Percentiles rank a stretch among this genome's conserved stretches.
Evolutionary conservation across 2,888 invertebrate genomes (phyloP).

Genomic region (Papilio elwesi): DNA sequence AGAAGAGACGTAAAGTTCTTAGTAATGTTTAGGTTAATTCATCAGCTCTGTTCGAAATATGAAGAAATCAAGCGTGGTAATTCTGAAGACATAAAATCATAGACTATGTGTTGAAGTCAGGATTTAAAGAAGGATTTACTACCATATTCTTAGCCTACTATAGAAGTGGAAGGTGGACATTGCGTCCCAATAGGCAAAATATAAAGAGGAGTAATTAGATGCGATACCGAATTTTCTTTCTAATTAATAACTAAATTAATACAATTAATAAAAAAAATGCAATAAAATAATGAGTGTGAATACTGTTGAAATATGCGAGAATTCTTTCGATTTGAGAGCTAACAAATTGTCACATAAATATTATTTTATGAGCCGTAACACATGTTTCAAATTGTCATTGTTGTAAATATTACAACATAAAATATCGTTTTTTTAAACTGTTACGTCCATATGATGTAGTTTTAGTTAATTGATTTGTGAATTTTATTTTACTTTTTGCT

Average conservation of each 20-base stretch:
- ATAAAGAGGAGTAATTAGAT: too few species aligned
- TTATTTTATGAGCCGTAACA: constrained; percentile 18
- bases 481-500: neutral
- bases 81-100: too few species aligned
- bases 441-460: neutral
- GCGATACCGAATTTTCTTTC: too few species aligned
- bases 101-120: too few species aligned
- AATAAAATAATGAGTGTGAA: constrained; percentile 6
- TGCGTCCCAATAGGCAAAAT: too few species aligned
- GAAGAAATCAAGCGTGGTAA: too few species aligned
- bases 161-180: too few species aligned
- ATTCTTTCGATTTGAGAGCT: neutral
- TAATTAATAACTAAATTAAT: neutral
- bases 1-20: too few species aligned
- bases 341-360: constrained; percentile 24
- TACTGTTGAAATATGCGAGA: neutral
- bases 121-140: too few species aligned
- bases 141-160: too few species aligned
- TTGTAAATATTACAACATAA: constrained; percentile 6
- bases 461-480: neutral
- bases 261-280: neutral
- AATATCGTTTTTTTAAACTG: neutral
- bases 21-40: too few species aligned
- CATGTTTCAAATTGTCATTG: constrained; percentile 14
- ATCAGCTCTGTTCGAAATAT: too few species aligned